A percentile compares a stretch with the other conserved stretches of the same genome.
phyloP scores from a whole-genome alignment of 23 tunicate species.

The Clavelina lepadiformis region DNA sequence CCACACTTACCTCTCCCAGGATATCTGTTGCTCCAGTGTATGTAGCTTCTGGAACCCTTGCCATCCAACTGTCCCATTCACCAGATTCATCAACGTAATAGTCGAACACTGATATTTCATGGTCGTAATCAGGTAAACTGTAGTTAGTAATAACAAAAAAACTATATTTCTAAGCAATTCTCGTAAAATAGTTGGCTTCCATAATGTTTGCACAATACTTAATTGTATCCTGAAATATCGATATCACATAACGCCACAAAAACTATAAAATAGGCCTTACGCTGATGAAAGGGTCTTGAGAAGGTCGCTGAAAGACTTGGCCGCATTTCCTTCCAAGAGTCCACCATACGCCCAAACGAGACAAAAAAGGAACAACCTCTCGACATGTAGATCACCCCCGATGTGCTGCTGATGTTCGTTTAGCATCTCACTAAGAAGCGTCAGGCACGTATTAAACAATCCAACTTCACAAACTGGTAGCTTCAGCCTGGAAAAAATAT shows the following conservation, averaged over 20 bases:
- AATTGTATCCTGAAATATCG: no score
- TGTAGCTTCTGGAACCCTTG: constrained; percentile 83
- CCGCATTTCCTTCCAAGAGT: constrained; percentile 56
- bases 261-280: no score
- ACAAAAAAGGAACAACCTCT: constrained; percentile 73
- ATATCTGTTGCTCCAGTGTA: constrained; percentile 80
- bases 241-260: no score
- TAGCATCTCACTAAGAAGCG: constrained; percentile 72
- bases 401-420: constrained; percentile 85
- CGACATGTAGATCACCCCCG: constrained; percentile 80
- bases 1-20: constrained; percentile 68
- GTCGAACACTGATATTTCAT: constrained; percentile 88
- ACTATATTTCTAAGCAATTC: no score
- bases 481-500: constrained; percentile 17
- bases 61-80: constrained; percentile 92
- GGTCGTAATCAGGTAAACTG: constrained; percentile 93
- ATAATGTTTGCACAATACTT: no score
- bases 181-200: no score
- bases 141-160: no score
- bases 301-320: constrained; percentile 68
- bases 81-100: constrained; percentile 99
- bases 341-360: constrained; percentile 92
- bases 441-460: constrained; percentile 55
- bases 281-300: constrained; percentile 69
- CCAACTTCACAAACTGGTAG: constrained; percentile 86